Evolutionary conservation across 2,113 vertebrate species (phyloP), one percentile per base, ranked within the genome.

Genomic region (Lepisosteus osseus): DNA sequence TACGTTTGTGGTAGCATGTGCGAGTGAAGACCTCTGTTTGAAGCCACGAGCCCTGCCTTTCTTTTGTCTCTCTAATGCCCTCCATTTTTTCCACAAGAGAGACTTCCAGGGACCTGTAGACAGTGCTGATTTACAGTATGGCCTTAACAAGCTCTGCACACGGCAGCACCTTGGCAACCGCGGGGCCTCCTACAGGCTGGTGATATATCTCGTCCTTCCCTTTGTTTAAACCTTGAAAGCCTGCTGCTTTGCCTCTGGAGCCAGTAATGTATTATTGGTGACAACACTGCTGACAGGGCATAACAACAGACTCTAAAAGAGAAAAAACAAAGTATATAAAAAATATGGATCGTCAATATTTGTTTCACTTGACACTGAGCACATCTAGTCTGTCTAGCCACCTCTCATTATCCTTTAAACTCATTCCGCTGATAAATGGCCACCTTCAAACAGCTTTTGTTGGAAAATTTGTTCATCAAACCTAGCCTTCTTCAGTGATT

Each of bases 211-310:
- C 45, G 9, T 54, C 8, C 17, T 4, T 54, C 5, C 47, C n/a
- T 65, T 67, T 56, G 17, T 68, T 68, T 57, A 67, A 67, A 54
- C 8, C 44, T 8, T 65, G 9, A 56, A 9, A 42, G 54, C 54
- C 67, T 56, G 67, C 54, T n/a, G 9, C n/a, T 54, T 54, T 44
- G 42, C 65, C 9, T 68, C n/a, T 15, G 15, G 17, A 15, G 15
- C 7, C 15, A n/a, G 29, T 9, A 29, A 68, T 54, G 44, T 66
- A 66, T 17, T 29, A n/a, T 44, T 7, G 45, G 14, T 3, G 65
- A 29, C n/a, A 54, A 57, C 13, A 40, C 40, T 40, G 54, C 51
- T 54, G 40, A 56, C n/a, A 57, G 2, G 4, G 54, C 17, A 68
- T 40, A 55, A 42, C 15, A 41, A 40, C 17, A n/a, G 6, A 55